Evolutionary conservation across 1,140 invertebrate genomes (phyloP).

Genomic region (Maniola jurtina): DNA sequence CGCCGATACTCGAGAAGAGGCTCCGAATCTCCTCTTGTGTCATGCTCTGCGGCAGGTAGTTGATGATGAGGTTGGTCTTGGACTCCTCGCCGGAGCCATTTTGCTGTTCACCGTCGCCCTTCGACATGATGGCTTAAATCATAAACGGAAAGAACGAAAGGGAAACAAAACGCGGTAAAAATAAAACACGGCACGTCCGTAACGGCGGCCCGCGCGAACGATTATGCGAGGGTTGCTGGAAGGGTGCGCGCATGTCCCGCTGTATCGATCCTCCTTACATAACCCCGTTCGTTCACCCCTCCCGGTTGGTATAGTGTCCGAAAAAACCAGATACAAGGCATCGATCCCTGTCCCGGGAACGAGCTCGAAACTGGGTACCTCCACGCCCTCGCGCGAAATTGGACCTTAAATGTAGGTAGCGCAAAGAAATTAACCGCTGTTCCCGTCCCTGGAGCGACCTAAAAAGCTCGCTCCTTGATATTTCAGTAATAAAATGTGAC

Average conservation of each 20-base stretch:
- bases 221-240: conserved; percentile 49
- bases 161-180: conserved; percentile 77
- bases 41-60: conserved; percentile 99
- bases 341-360: conserved; percentile 64
- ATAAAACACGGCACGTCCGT: conserved; percentile 66
- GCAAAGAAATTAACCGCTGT: conserved; percentile 32
- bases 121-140: conserved; percentile 87
- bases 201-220: conserved; percentile 62
- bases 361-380: conserved; percentile 50
- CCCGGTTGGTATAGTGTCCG: conserved; percentile 73
- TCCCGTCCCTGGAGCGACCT: conserved; percentile 40
- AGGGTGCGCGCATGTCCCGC: conserved; percentile 54
- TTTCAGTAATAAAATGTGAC: conserved; percentile 46
- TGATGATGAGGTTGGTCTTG: conserved; percentile 99
- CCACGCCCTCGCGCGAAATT: conserved; percentile 27
- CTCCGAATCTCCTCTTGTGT: conserved; percentile 99
- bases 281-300: conserved; percentile 76
- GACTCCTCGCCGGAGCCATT: conserved; percentile 90
- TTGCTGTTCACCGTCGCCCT: conserved; percentile 86
- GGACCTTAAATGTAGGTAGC: conserved; percentile 33
- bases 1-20: conserved; percentile 98
- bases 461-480: conserved; percentile 49
- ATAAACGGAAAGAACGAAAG: conserved; percentile 78
- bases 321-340: conserved; percentile 75
- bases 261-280: conserved; percentile 72